Evolutionary conservation across 2,888 invertebrate species (phyloP), one percentile per base, ranked within the genome.

Genomic region (Hypsopygia costalis): DNA sequence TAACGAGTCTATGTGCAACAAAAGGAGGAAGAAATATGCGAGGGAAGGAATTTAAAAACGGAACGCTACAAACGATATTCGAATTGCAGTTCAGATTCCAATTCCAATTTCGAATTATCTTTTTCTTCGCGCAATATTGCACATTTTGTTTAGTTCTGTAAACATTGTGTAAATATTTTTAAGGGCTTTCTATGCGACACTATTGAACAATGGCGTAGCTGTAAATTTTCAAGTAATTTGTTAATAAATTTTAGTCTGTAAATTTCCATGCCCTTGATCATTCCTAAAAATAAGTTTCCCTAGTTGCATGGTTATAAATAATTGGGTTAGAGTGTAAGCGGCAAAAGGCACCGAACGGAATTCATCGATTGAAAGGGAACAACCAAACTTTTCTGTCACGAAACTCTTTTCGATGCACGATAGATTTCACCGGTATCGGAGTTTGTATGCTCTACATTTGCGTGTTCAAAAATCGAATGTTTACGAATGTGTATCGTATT

Each of bases 381-480:
- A 70, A 59, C 62, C 61, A 51, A 74, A 74, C 62, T 73, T 82
- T 71, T 67, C 60, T 70, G 81, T 78, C 83, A 85, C 83, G 83
- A 82, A 68, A 66, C 67, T 61, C 62, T 66, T 64, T 69, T 66
- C 71, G 61, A 81, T 78, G 74, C 83, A 81, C 83, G 83, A 81
- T 83, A 83, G 78, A 78, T 81, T 83, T 75, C 74, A 81, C 76
- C 60, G 54, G 65, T 77, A 76, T 75, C 67, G 71, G 59, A 62
- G 69, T 58, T 63, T 60, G 53, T 61, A 58, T 58, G 42, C 51
- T 55, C 47, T 47, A 31, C 51, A 34, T 25, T 32, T 21, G 41
- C 41, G 28, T 30, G 37, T 52, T 58, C 45, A 41, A 49, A 55
- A 38, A 34, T 37, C 42, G 12, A 47, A 46, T 33, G 25, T 44